Evolutionary conservation across 2,113 vertebrate genomes (phyloP).

Genomic region (Toxotes jaculatrix): DNA sequence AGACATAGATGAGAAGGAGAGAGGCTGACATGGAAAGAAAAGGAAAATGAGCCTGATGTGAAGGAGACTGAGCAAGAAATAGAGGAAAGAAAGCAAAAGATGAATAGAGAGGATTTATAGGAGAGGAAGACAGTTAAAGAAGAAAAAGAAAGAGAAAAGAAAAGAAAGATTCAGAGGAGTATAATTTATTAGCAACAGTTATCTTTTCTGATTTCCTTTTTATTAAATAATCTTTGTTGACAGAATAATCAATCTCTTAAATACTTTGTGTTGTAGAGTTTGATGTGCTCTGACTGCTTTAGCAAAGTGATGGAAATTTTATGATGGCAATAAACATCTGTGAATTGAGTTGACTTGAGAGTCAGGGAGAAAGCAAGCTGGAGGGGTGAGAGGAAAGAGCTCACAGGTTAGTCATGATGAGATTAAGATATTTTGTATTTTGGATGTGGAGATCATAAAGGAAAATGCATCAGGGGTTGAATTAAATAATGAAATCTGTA

Average conservation of each 20-base stretch:
- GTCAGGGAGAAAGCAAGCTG: background rate
- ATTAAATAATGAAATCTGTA: slow-evolving; percentile 4
- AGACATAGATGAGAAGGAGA: background rate
- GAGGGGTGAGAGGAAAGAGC: background rate
- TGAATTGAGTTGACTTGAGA: background rate
- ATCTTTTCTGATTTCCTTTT: background rate
- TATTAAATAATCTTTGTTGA: background rate
- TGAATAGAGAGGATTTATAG: background rate
- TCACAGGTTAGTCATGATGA: background rate
- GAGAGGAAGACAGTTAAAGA: background rate
- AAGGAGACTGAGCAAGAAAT: background rate
- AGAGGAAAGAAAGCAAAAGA: background rate
- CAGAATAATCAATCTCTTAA: background rate
- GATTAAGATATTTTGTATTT: background rate
- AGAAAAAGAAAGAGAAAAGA: background rate
- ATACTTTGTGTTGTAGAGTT: background rate
- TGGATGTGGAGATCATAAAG: background rate
- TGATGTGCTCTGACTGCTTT: background rate
- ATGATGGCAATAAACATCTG: slow-evolving; percentile 31
- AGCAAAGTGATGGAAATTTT: background rate
- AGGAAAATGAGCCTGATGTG: background rate
- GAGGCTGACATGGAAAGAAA: background rate
- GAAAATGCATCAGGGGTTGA: background rate
- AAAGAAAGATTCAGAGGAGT: background rate
- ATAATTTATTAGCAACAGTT: background rate